Evolutionary conservation across 2,797 vertebrate genomes (phyloP).

Genomic region (Chiroxiphia lanceolata): DNA sequence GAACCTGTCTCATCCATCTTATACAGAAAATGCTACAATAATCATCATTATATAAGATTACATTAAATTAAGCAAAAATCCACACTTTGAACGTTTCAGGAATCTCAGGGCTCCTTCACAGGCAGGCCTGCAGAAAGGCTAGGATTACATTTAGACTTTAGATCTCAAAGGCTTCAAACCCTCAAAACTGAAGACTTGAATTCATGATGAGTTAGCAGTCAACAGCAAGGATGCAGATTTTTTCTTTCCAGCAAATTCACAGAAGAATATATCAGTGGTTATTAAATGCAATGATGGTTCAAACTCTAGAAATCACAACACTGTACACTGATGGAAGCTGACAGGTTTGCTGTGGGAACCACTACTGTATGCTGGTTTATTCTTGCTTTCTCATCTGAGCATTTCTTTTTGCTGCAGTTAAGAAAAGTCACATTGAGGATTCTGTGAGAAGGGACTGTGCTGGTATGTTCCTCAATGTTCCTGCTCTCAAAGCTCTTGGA

Average conservation of each 20-base stretch:
- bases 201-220: neutral
- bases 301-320: neutral
- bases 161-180: neutral
- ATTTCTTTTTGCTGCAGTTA: neutral
- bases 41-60: constrained; percentile 58
- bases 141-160: neutral
- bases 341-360: neutral
- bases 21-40: constrained; percentile 65
- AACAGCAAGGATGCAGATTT: neutral
- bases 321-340: neutral
- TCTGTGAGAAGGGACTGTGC: no score
- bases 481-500: neutral
- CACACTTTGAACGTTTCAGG: neutral
- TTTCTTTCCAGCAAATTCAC: neutral
- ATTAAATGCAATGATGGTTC: neutral
- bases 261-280: neutral
- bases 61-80: constrained; percentile 46
- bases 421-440: neutral
- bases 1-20: constrained; percentile 53
- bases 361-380: neutral
- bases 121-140: neutral
- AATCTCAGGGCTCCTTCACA: constrained; percentile 1
- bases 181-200: neutral
- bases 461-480: accelerated
- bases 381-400: neutral